phyloP scores from a whole-genome alignment of 2,797 vertebrate genomes.

The Cichlasoma orientale region DNA sequence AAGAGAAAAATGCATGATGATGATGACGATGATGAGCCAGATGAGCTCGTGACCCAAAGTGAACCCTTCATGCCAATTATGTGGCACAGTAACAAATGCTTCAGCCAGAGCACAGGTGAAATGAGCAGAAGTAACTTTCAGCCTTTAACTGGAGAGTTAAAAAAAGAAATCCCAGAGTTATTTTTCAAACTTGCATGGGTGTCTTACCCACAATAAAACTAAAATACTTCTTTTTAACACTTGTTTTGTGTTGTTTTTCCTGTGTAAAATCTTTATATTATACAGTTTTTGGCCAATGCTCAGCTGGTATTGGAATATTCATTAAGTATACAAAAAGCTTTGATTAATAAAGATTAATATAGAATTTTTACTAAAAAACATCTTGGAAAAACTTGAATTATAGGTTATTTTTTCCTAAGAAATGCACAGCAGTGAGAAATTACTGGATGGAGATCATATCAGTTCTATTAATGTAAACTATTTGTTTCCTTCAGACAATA shows the following conservation, averaged over 20 bases:
- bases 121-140: background rate
- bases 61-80: background rate
- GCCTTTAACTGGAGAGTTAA: rapidly evolving
- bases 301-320: too few relatives aligned
- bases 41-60: background rate
- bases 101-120: background rate
- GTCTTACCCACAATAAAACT: rapidly evolving
- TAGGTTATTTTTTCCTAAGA: too few relatives aligned
- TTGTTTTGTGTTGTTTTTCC: background rate
- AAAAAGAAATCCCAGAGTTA: background rate
- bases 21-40: background rate
- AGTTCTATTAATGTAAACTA: too few relatives aligned
- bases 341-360: too few relatives aligned
- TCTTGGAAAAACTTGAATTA: too few relatives aligned
- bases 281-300: background rate
- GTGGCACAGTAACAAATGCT: background rate
- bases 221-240: rapidly evolving
- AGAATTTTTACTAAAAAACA: too few relatives aligned
- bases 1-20: background rate
- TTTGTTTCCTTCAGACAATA: background rate
- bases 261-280: background rate
- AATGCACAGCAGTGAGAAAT: too few relatives aligned
- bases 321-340: too few relatives aligned
- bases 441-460: too few relatives aligned
- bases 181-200: background rate